Evolutionary conservation across 2,797 vertebrate species (phyloP), one percentile per base, ranked within the genome.

Genomic region (Pantherophis vulpinus): DNA sequence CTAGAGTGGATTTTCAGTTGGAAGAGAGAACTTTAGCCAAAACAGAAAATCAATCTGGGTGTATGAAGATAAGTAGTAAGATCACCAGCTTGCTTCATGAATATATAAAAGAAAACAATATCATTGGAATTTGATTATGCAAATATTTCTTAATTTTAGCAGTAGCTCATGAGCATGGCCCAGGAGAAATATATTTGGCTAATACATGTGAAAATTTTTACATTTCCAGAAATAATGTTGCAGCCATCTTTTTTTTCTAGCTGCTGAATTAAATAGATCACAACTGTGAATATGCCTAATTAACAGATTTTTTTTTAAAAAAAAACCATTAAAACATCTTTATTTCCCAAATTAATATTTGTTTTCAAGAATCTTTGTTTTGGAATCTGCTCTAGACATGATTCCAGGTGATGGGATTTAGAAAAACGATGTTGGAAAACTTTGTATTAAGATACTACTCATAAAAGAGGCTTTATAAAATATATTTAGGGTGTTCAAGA

Each of bases 351-450:
- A 27, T 55, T 90, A 87, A 27, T 18, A 37, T 58, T 92, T 51
- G 10, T 25, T 91, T 86, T 89, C 37, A 8, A 47, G 16, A 20
- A 54, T n/a, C 2, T 83, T 60, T 93, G 0, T 1, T 89, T 1
- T 1, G 0, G 79, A 87, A 1, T 23, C 51, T 0, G 0, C 55
- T 29, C 1, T 0, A 58, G 86, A 55, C 66, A 92, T 0, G 29
- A 61, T 93, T 94, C 95, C 91, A 96, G 94, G 87, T 86, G 0
- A 0, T 1, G 0, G n/a, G 27, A 32, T 0, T 0, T 90, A 90
- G 92, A 58, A 95, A 70, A 95, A 91, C 63, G 88, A 27, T 93
- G 90, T 7, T 61, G 93, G 93, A 88, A 70, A 93, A 94, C 60
- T 23, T 86, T 0, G 59, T 55, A 60, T 89, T 93, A 92, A 47